Evolutionary conservation across 1,140 invertebrate species (phyloP), one percentile per base, ranked within the genome.

Genomic region (Cepaea nemoralis): DNA sequence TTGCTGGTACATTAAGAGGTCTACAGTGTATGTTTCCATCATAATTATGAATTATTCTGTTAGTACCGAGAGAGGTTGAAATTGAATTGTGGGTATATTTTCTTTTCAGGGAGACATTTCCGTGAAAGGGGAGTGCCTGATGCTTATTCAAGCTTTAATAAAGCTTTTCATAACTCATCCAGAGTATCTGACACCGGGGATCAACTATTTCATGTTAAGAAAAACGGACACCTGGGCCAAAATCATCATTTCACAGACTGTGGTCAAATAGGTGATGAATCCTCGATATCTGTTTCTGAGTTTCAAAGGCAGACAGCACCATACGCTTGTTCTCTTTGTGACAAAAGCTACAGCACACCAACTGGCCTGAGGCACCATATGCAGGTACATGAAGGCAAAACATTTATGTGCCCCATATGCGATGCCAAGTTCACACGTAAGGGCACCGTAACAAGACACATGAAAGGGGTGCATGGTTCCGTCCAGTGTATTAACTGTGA

Each of bases 51-150:
- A 22, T 55, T 10, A 55, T 24, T 55, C 1, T 55, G 22, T 55
- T n/a, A 33, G 12, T 35, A n/a, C 69, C 27, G 59, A 63, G 27
- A 24, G n/a, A 63, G 33, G n/a, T 5, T 31, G n/a, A 31, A 63
- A 63, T 63, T 63, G 59, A 63, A 70, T 70, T 70, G 40, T 70
- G 69, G 22, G 69, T 70, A 39, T 70, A 42, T 70, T 70, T 42
- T 70, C 35, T 40, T 70, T 70, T 70, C 69, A 70, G 69, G 69
- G 40, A 70, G 40, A 40, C 35, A n/a, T 37, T 70, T 70, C 40
- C 35, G 40, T 14, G 40, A n/a, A n/a, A 70, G 40, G 19, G 19
- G 35, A 42, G 40, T 3, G 16, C 66, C 31, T 16, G 35, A 12
- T 69, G 66, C 35, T 33, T 66, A n/a, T 24, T 33, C 24, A 33